A percentile compares a stretch with the other conserved stretches of the same genome.
Evolutionary conservation across 2,888 invertebrate genomes (phyloP).

Genomic region (Tenthredo scrophulariae): DNA sequence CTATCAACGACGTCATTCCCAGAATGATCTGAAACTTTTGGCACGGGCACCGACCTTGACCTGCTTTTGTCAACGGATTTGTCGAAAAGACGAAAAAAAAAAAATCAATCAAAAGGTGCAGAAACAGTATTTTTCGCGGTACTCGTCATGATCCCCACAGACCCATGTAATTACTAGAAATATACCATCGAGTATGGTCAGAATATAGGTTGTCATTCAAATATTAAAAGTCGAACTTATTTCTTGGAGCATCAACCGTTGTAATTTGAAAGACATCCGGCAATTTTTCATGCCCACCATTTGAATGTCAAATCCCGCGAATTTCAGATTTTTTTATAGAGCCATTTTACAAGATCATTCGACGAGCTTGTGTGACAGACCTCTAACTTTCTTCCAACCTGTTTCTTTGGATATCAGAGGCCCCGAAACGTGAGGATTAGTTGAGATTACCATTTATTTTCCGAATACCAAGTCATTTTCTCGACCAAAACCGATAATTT

Average conservation of each 20-base stretch:
- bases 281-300: too few species aligned
- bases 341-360: too few species aligned
- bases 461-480: background rate
- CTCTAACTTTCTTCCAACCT: background rate
- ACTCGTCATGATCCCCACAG: background rate
- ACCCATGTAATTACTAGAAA: background rate
- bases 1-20: background rate
- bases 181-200: too few species aligned
- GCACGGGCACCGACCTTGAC: background rate
- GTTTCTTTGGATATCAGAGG: background rate
- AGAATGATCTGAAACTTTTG: background rate
- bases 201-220: too few species aligned
- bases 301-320: too few species aligned
- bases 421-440: background rate
- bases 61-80: background rate
- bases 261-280: too few species aligned
- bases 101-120: too few species aligned
- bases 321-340: background rate
- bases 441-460: background rate
- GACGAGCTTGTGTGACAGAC: too few species aligned
- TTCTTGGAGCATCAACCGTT: too few species aligned
- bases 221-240: too few species aligned
- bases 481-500: background rate
- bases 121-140: too few species aligned
- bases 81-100: too few species aligned